Conservation (phyloP, 2,888 invertebrate species). For the Gisinianus flammeolus region DNA sequence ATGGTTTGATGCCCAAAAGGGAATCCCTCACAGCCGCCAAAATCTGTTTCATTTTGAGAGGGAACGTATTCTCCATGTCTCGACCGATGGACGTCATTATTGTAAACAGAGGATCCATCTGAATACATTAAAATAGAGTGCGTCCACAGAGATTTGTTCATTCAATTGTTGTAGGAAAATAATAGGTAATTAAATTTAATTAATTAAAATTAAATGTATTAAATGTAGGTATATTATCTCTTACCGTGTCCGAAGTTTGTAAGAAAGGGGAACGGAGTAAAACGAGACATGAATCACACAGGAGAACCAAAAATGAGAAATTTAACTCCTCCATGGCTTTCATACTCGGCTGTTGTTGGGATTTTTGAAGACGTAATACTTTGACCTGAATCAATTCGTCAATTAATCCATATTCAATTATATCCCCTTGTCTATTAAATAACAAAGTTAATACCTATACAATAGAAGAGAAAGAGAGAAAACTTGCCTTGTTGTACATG, state of each 20-base stretch:
- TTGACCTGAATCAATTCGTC: conserved; percentile 47
- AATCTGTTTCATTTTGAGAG: conserved; percentile 78
- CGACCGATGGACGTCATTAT: conserved; percentile 86
- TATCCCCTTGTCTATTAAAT: too few species aligned
- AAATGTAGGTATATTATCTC: background rate
- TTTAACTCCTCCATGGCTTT: conserved; percentile 67
- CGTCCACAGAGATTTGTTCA: background rate
- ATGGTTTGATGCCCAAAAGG: conserved; percentile 68
- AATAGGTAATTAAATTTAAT: background rate
- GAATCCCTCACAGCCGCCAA: conserved; percentile 82
- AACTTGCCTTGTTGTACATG: conserved; percentile 46
- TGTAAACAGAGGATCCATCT: conserved; percentile 89
- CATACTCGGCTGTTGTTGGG: conserved; percentile 63
- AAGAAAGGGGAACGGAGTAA: conserved; percentile 72
- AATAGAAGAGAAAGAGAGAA: too few species aligned
- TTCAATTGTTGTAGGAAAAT: background rate
- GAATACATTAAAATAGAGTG: conserved; percentile 40
- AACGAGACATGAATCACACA: conserved; percentile 88
- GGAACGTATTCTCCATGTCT: conserved; percentile 82
- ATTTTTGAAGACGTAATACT: conserved; percentile 51
- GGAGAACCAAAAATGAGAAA: conserved; percentile 76
- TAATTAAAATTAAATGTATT: background rate
- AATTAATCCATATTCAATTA: too few species aligned
- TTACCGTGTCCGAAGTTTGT: conserved; percentile 54
- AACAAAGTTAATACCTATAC: too few species aligned